Percentiles rank a stretch among this genome's conserved stretches.
Evolutionary conservation across 1,140 invertebrate genomes (phyloP).

Genomic region (Drosophila rhopaloa): DNA sequence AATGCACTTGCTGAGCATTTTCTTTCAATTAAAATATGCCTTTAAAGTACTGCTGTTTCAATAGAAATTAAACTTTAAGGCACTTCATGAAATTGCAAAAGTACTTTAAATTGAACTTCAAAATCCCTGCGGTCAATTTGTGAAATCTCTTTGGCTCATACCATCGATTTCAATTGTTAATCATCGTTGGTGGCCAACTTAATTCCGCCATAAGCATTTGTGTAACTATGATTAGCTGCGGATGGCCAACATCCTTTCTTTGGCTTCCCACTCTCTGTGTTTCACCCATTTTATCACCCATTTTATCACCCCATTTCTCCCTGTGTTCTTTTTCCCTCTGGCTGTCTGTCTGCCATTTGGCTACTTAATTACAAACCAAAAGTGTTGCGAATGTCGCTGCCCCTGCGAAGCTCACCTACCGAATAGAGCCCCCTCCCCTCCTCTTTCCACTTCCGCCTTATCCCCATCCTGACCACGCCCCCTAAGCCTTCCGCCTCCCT

Average conservation of each 20-base stretch:
- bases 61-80: neutral
- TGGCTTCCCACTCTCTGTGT: neutral
- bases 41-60: neutral
- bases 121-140: neutral
- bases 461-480: neutral
- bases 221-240: constrained; percentile 42
- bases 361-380: constrained; percentile 66
- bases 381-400: constrained; percentile 62
- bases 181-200: constrained; percentile 23
- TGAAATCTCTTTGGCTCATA: neutral
- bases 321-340: neutral
- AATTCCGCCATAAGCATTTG: constrained; percentile 34
- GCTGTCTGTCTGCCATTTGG: constrained; percentile 19
- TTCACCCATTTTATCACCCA: neutral
- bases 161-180: constrained; percentile 34
- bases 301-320: neutral
- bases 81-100: neutral
- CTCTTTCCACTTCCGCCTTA: too few relatives aligned
- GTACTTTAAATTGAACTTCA: neutral
- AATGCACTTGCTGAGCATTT: neutral
- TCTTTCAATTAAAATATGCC: neutral
- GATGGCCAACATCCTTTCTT: constrained; percentile 15
- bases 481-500: neutral
- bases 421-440: neutral
- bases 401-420: constrained; percentile 18